Percentiles rank a stretch among this genome's conserved stretches.
Conservation (phyloP, 2,888 invertebrate species). For the Chrysolina americana region DNA sequence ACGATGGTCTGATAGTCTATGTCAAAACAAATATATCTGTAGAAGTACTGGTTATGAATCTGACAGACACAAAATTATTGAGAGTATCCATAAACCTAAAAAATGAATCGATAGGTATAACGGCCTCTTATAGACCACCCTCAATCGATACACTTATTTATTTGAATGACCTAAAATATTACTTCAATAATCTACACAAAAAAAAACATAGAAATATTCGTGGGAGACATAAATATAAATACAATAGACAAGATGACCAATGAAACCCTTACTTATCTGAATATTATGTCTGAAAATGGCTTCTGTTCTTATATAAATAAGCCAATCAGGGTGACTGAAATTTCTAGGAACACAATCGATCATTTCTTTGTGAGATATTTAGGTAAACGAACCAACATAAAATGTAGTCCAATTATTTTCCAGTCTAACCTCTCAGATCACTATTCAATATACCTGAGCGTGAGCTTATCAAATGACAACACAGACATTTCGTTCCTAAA, state of each 20-base stretch:
- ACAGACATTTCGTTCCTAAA: neutral
- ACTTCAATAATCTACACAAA: neutral
- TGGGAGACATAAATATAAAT: slow-evolving; percentile 18
- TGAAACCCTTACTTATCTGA: slow-evolving; percentile 1
- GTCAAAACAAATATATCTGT: neutral
- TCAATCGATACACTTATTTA: neutral
- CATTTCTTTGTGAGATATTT: slow-evolving; percentile 14
- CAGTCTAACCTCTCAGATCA: neutral
- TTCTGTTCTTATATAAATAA: slow-evolving; percentile 18
- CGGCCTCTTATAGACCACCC: neutral
- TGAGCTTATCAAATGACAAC: no score
- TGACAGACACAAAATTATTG: neutral
- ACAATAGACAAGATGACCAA: slow-evolving; percentile 15
- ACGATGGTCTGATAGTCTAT: neutral
- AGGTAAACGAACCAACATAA: neutral
- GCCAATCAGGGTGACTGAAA: slow-evolving; percentile 16
- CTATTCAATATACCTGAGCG: neutral
- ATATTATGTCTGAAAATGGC: slow-evolving; percentile 15
- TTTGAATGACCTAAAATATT: neutral
- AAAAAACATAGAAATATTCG: slow-evolving; percentile 3
- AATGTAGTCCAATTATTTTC: slow-evolving; percentile 12
- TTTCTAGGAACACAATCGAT: slow-evolving; percentile 10
- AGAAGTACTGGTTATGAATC: neutral
- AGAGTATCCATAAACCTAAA: neutral
- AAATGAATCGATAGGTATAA: neutral